These are phyloP conservation scores for Osmerus eperlanus DNA, from an alignment of 2,113 vertebrate species.

Conservation along the genomic window DNA sequence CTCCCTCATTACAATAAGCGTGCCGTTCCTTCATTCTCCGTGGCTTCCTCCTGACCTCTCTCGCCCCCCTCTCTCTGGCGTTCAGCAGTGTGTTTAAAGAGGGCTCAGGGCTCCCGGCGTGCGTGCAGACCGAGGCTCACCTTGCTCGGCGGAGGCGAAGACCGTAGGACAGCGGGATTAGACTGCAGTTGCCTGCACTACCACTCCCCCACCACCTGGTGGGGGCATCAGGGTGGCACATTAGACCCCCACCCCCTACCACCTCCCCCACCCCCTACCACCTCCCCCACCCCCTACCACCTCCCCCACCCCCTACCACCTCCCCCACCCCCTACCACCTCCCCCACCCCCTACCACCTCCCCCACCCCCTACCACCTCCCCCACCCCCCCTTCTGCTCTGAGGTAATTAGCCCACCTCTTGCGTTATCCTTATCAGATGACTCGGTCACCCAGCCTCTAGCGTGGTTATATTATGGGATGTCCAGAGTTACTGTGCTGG, in stretches of 20 bases:
- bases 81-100: too few relatives aligned
- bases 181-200: neutral
- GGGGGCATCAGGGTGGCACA: too few relatives aligned
- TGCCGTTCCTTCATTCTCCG: too few relatives aligned
- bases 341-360: neutral
- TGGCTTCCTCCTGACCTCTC: too few relatives aligned
- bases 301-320: too few relatives aligned
- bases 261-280: too few relatives aligned
- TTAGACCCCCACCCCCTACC: neutral
- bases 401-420: slow-evolving; percentile 25
- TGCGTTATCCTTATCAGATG: slow-evolving; percentile 30
- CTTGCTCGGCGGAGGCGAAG: neutral
- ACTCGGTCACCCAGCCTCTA: slow-evolving; percentile 9
- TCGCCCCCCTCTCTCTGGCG: too few relatives aligned
- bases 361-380: too few relatives aligned
- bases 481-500: neutral
- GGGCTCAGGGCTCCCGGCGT: too few relatives aligned
- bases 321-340: too few relatives aligned
- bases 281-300: neutral
- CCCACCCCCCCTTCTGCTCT: slow-evolving; percentile 1
- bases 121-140: neutral
- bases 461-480: slow-evolving; percentile 2
- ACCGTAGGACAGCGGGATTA: slow-evolving; percentile 10
- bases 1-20: too few relatives aligned
- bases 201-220: too few relatives aligned